Evolutionary conservation across 1,140 invertebrate genomes (phyloP).

Genomic region (Contarinia nasturtii): DNA sequence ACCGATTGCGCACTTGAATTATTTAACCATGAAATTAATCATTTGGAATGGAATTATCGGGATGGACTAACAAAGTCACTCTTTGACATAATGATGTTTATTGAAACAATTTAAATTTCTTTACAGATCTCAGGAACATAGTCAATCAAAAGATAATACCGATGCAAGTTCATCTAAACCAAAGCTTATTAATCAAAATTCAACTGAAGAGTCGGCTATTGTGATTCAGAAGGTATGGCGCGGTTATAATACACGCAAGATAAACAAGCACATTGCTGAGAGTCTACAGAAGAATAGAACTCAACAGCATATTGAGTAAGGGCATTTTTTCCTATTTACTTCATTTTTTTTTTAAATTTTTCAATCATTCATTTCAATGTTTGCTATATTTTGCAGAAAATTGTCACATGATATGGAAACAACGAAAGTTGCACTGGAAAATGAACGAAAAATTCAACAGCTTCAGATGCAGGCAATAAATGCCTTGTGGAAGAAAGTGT

Average conservation of each 20-base stretch:
- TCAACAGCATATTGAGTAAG: constrained; percentile 72
- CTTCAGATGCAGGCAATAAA: constrained; percentile 81
- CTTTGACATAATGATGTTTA: too few relatives aligned
- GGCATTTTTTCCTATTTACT: too few relatives aligned
- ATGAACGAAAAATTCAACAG: constrained; percentile 67
- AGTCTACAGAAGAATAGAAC: constrained; percentile 61
- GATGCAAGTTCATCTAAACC: background rate
- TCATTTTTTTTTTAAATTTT: too few relatives aligned
- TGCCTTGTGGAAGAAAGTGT: constrained; percentile 76
- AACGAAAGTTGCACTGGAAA: constrained; percentile 61
- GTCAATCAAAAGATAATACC: background rate
- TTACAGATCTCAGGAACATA: background rate
- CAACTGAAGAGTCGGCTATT: constrained; percentile 35
- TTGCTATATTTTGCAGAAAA: constrained; percentile 31
- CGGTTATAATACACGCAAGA: constrained; percentile 64
- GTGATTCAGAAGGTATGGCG: constrained; percentile 77
- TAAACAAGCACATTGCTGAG: constrained; percentile 50
- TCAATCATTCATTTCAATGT: background rate
- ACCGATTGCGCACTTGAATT: too few relatives aligned
- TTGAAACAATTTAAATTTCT: too few relatives aligned
- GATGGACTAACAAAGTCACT: too few relatives aligned
- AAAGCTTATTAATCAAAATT: background rate
- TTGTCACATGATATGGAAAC: constrained; percentile 60
- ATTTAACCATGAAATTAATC: too few relatives aligned
- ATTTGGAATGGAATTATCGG: too few relatives aligned